Evolutionary conservation across 2,888 invertebrate species (phyloP), one percentile per base, ranked within the genome.

Genomic region (Aspidapion aeneum): DNA sequence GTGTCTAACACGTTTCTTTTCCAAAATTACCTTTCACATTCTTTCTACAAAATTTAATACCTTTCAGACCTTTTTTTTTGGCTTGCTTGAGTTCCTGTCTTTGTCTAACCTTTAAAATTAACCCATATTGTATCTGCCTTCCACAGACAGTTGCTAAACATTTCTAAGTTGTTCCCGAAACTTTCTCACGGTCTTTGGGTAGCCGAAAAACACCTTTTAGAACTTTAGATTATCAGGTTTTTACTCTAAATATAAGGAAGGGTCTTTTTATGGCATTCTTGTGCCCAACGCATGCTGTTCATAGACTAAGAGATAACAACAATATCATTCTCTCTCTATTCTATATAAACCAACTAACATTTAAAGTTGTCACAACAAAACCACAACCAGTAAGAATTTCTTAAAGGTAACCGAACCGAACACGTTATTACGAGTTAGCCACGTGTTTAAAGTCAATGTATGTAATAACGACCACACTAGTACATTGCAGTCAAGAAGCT

Each of bases 221-320:
- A n/a, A n/a, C n/a, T n/a, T n/a, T n/a, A 71, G 72, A 72, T 73
- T 73, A 73, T 73, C 72, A 68, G 58, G 63, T 61, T 71, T 69
- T 71, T 68, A 69, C 69, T 70, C 72, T 66, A 66, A 66, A 67
- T 63, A 65, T 57, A 64, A 59, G 63, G 61, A 48, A n/a, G n/a
- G 52, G 35, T 35, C 35, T 35, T 35, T 52, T 18, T 12, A 60
- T 61, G 67, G 65, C 70, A 69, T 69, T 66, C 70, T 71, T 73
- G 70, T 72, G 72, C 70, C 63, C 57, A 70, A 63, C 67, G 67
- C 67, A 67, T 58, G 67, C 66, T 64, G 52, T 5, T 3, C 3
- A n/a, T 52, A 52, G 18, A 52, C 52, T 52, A 19, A 52, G 52
- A 52, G 52, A 35, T 12, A 52, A 52, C 49, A 48, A n/a, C 9